phyloP scores from a whole-genome alignment of 1,140 invertebrate genomes.

The Bicyclus anynana region DNA sequence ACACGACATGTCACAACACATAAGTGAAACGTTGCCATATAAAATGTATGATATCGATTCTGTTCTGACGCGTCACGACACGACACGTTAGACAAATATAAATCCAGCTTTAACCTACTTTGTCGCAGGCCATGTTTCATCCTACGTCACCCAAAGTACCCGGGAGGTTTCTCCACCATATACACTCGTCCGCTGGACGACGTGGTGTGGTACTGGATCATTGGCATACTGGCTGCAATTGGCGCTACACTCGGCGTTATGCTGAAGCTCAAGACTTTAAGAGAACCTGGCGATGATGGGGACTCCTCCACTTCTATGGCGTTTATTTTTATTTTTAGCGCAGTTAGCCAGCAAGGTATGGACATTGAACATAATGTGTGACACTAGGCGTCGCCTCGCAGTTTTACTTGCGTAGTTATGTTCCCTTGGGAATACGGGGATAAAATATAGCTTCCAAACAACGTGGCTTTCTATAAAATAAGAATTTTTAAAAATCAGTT shows the following conservation, averaged over 20 bases:
- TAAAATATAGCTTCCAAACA: no score
- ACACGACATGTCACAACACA: no score
- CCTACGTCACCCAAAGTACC: constrained; percentile 80
- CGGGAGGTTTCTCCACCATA: constrained; percentile 78
- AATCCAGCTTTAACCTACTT: not conserved
- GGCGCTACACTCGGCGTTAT: constrained; percentile 30
- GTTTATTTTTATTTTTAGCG: constrained; percentile 51
- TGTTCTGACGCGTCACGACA: no score
- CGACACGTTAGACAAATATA: no score
- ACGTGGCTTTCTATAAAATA: no score
- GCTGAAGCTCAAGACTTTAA: constrained; percentile 38
- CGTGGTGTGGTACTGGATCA: constrained; percentile 77
- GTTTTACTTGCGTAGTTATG: no score
- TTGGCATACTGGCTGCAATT: constrained; percentile 41
- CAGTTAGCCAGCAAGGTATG: constrained; percentile 76
- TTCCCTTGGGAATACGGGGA: no score
- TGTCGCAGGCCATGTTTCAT: constrained; percentile 78
- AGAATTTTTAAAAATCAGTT: no score
- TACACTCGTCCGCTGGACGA: constrained; percentile 78
- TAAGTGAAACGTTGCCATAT: no score
- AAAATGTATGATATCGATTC: no score
- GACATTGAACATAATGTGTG: no score
- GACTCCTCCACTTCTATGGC: constrained; percentile 48
- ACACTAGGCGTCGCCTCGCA: no score
- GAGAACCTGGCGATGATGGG: constrained; percentile 22